Percentiles rank a stretch among this genome's conserved stretches.
phyloP scores from a whole-genome alignment of 1,140 invertebrate genomes.

The Lanistes nyassanus region DNA sequence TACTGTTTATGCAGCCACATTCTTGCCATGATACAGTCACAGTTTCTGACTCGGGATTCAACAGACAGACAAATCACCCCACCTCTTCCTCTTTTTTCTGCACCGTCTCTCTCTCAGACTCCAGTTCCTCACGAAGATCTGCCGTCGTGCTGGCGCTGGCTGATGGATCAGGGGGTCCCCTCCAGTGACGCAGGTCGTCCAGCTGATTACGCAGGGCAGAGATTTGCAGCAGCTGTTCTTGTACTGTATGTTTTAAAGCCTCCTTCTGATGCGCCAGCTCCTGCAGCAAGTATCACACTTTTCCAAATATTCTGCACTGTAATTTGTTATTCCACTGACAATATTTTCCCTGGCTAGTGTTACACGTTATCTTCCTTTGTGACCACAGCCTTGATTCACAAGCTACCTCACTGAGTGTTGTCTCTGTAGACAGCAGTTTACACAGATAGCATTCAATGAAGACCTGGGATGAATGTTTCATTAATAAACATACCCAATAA shows the following conservation, averaged over 20 bases:
- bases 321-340: too few species aligned
- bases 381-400: too few species aligned
- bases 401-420: too few species aligned
- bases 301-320: neutral
- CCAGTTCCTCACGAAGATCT: slow-evolving; percentile 45
- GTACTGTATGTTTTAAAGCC: slow-evolving; percentile 80
- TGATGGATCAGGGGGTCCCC: slow-evolving; percentile 28
- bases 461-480: too few species aligned
- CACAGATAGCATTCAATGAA: too few species aligned
- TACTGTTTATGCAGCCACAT: neutral
- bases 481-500: too few species aligned
- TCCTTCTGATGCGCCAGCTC: slow-evolving; percentile 83
- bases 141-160: slow-evolving; percentile 30
- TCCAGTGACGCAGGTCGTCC: slow-evolving; percentile 71
- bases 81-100: slow-evolving; percentile 56
- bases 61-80: neutral
- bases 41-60: neutral
- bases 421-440: too few species aligned
- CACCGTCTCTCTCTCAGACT: slow-evolving; percentile 43
- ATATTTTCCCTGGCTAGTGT: too few species aligned
- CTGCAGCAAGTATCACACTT: slow-evolving; percentile 65
- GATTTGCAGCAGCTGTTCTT: slow-evolving; percentile 82
- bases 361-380: too few species aligned
- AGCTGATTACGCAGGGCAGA: slow-evolving; percentile 81
- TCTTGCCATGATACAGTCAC: neutral